These are phyloP conservation scores for Caenorhabditis wallacei DNA, from an alignment of 2,888 invertebrate genomes.

Conservation along the genomic window DNA sequence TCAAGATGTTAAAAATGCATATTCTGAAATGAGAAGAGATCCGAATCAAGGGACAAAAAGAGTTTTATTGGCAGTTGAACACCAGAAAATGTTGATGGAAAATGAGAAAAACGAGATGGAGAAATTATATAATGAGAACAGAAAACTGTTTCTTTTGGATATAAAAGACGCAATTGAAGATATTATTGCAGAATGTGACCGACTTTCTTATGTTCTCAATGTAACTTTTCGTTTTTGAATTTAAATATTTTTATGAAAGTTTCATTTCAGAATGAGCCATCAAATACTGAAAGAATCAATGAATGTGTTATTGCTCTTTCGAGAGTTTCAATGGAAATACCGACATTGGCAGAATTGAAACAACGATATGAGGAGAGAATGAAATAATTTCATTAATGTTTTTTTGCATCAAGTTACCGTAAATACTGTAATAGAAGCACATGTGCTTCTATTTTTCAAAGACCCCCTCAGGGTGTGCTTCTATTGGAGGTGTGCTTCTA, in stretches of 20 bases:
- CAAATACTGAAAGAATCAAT: slow-evolving; percentile 1
- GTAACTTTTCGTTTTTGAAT: background rate
- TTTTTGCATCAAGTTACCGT: too few species aligned
- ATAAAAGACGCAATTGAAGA: slow-evolving; percentile 19
- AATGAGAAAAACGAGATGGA: slow-evolving; percentile 33
- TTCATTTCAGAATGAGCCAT: slow-evolving; percentile 15
- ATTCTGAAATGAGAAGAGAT: slow-evolving; percentile 1
- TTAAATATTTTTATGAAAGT: background rate
- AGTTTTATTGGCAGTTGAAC: background rate
- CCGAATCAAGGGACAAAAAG: background rate
- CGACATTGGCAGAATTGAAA: slow-evolving; percentile 35
- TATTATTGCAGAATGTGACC: slow-evolving; percentile 21
- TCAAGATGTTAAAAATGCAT: slow-evolving; percentile 8
- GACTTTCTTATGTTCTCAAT: slow-evolving; percentile 3
- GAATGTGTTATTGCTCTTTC: slow-evolving; percentile 12
- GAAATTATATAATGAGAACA: background rate
- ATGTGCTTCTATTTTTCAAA: too few species aligned
- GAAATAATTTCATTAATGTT: background rate
- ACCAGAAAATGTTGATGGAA: slow-evolving; percentile 23
- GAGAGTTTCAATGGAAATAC: background rate
- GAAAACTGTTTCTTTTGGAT: slow-evolving; percentile 14
- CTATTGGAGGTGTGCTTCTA: too few species aligned
- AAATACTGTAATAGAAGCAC: too few species aligned
- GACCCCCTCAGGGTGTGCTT: too few species aligned
- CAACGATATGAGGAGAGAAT: slow-evolving; percentile 2